Base-by-base conservation (phyloP, 2,797 vertebrate species). In the Pipistrellus pipistrellus region DNA sequence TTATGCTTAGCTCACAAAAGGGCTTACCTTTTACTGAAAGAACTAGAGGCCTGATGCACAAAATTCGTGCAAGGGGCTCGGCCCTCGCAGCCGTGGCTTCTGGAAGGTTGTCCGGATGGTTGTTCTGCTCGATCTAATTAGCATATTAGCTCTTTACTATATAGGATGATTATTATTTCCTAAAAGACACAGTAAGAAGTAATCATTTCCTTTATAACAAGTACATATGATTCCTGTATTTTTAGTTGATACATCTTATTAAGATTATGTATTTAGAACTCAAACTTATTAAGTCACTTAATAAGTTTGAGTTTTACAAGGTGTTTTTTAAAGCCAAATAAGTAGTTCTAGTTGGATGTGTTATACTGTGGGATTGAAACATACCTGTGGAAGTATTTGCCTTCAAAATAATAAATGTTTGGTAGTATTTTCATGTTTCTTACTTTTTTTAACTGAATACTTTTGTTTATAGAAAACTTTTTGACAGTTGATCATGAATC, bases 351-450 rank as follows among this genome's bases (percentile, higher is more conserved):
- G 27, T 82, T 93, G 48, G 3, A 32, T 93, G 13, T 87, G 13
- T 91, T 73, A 38, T 48, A 75, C 23, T 59, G 10, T 64, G 95
- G n/a, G 17, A 9, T 93, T 88, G 13, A 89, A 95, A 69, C 64
- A 88, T 15, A 18, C 66, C 62, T 93, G 21, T 51, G 85, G 20
- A 94, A 76, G 41, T 75, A 68, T 93, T 95, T 92, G 80, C 75
- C 71, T 90, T 85, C 11, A 87, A 75, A 68, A 95, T 77, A 93
- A 73, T 95, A 62, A 76, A 93, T 81, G 15, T 88, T 78, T 87
- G 41, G 6, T 77, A 76, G 38, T 88, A 53, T 96, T 78, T 92
- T 48, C 20, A 18, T 86, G 57, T 93, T 83, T 55, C 38, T 44
- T 84, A 30, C 35, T 72, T 51, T 75, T 73, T 73, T 51, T 55